phyloP scores from a whole-genome alignment of 2,113 vertebrate species.

The Baryphthengus martii region DNA sequence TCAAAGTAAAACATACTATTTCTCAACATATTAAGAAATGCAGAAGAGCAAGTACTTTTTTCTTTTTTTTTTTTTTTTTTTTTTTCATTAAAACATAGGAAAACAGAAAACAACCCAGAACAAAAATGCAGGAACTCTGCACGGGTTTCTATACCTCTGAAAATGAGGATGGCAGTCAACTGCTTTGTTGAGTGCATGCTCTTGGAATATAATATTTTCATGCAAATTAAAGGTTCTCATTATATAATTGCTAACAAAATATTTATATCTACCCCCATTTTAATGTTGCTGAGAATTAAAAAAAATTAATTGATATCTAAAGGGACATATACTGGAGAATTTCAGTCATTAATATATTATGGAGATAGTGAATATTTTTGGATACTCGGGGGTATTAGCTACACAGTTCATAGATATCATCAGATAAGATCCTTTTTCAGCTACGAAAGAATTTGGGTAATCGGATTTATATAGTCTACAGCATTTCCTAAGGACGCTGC shows the following conservation, averaged over 20 bases:
- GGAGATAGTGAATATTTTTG: conserved; percentile 8
- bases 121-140: not conserved
- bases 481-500: conserved; percentile 9
- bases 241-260: not conserved
- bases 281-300: not conserved
- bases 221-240: not conserved
- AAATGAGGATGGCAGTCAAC: not conserved
- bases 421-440: not conserved
- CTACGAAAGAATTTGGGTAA: not conserved
- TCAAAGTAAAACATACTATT: not conserved
- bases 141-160: not conserved
- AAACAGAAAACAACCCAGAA: not conserved
- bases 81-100: not conserved
- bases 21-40: not conserved
- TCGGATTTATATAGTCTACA: conserved; percentile 16
- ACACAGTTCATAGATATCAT: conserved; percentile 3
- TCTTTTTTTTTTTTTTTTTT: not conserved
- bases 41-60: not conserved
- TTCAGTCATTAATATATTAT: not conserved
- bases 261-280: not conserved
- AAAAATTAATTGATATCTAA: not conserved
- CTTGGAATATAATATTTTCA: not conserved
- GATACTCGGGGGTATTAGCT: not conserved
- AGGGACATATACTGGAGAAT: not conserved
- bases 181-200: not conserved